Conservation (phyloP, 2,888 invertebrate genomes). For the Drosophila kambysellisi region DNA sequence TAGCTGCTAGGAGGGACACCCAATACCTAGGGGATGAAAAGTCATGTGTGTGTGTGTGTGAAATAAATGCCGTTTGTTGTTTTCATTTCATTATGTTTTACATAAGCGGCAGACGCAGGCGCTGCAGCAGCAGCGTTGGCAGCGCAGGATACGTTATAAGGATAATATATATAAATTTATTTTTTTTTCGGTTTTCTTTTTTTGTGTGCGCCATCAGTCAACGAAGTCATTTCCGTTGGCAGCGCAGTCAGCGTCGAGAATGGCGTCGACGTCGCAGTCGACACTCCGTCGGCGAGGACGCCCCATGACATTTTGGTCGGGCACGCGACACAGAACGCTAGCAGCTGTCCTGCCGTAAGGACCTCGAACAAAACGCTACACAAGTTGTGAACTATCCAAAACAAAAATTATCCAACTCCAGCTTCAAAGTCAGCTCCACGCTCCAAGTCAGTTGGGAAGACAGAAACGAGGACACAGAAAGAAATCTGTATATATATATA, state of each 20-base stretch:
- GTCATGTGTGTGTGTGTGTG: constrained; percentile 65
- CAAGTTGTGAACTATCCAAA: not conserved
- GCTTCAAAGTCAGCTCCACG: not conserved
- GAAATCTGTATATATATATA: not conserved
- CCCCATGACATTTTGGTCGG: constrained; percentile 86
- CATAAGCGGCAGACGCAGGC: constrained; percentile 59
- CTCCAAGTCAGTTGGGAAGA: not conserved
- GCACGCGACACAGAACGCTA: constrained; percentile 89
- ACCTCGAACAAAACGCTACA: constrained; percentile 68
- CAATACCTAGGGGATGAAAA: constrained; percentile 84
- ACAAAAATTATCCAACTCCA: not conserved
- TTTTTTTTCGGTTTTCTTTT: constrained; percentile 26
- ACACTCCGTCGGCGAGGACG: constrained; percentile 58
- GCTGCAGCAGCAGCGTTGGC: constrained; percentile 27
- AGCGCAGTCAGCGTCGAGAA: constrained; percentile 37
- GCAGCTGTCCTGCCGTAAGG: constrained; percentile 87
- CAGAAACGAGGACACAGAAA: not conserved
- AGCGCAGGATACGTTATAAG: constrained; percentile 58
- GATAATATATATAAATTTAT: constrained; percentile 27
- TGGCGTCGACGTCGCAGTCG: constrained; percentile 25
- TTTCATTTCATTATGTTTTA: constrained; percentile 72
- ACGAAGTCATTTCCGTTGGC: constrained; percentile 83
- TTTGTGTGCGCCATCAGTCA: constrained; percentile 77
- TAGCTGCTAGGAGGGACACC: constrained; percentile 50
- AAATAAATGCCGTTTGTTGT: constrained; percentile 73